Evolutionary conservation across 2,797 vertebrate genomes (phyloP), one percentile per base, ranked within the genome.

Genomic region (Glossophaga mutica): DNA sequence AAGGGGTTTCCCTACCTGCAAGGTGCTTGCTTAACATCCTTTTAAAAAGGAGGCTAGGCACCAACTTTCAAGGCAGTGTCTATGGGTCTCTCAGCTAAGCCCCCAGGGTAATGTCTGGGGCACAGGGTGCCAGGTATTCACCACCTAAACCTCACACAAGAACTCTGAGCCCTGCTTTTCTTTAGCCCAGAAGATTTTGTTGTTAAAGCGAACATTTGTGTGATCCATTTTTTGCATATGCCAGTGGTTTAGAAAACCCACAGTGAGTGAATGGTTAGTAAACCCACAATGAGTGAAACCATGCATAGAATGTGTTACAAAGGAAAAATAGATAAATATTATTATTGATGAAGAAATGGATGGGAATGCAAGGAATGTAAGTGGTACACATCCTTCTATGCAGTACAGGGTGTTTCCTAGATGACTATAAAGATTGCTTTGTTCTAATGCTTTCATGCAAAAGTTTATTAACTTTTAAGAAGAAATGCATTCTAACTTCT

Each of bases 251-350:
- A 65, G 86, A 87, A 94, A 94, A 88, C 46, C 50, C 44, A 59
- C 81, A 82, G 9, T 65, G 73, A 87, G 22, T 65, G 42, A 92
- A 96, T 92, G 81, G 48, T 76, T 92, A 62, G 85, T 81, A 94
- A 94, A 87, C 46, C 48, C 44, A 59, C 81, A 81, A 10, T 65
- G 71, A 86, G 11, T 65, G 34, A 92, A 96, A 37, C 9, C 71
- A 59, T 92, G 50, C 50, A 79, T n/a, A 91, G 48, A 62, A 65
- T 65, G 14, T 67, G 26, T 88, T 87, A 82, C 6, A 67, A 73
- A 91, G 55, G 39, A 86, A 93, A 95, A 94, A 78, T 26, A 32
- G 42, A 65, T 78, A 94, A 73, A 65, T 92, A 79, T 71, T 92
- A 71, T 71, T 81, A 70, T 7, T 86, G 55, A 92, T 82, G 24